Evolutionary conservation across 1,140 invertebrate genomes (phyloP).

Genomic region (Drosophila tropicalis): DNA sequence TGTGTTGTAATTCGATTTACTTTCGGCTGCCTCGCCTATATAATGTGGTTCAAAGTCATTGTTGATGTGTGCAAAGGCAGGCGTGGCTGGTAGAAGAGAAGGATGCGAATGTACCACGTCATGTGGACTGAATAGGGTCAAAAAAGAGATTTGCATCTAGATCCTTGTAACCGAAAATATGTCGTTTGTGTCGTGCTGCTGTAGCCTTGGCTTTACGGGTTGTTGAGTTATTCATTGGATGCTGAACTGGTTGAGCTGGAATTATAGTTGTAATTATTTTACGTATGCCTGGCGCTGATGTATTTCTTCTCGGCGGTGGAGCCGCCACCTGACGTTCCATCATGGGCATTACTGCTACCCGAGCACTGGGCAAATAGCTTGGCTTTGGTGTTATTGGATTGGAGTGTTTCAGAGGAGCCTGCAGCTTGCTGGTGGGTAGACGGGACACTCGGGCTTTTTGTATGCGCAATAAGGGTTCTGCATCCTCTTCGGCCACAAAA

Average conservation of each 20-base stretch:
- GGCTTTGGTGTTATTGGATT: conserved; percentile 70
- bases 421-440: conserved; percentile 67
- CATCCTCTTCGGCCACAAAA: conserved; percentile 69
- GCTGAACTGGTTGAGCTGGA: conserved; percentile 23
- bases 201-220: conserved; percentile 29
- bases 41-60: conserved; percentile 75
- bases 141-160: conserved; percentile 71
- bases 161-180: conserved; percentile 69
- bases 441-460: conserved; percentile 70
- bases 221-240: conserved; percentile 5
- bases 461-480: conserved; percentile 69
- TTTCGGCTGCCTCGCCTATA: conserved; percentile 36
- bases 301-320: conserved; percentile 46
- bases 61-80: conserved; percentile 54
- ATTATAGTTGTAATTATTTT: conserved; percentile 39
- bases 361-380: conserved; percentile 63
- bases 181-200: conserved; percentile 62
- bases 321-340: conserved; percentile 60
- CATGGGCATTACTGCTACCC: conserved; percentile 56
- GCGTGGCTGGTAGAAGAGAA: conserved; percentile 34
- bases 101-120: conserved; percentile 42
- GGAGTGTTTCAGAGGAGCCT: conserved; percentile 70
- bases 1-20: conserved; percentile 75
- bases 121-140: conserved; percentile 65
- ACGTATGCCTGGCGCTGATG: conserved; percentile 23